These are phyloP conservation scores for Drosophila acutilabella DNA, from an alignment of 2,888 invertebrate genomes.

Conservation along the genomic window DNA sequence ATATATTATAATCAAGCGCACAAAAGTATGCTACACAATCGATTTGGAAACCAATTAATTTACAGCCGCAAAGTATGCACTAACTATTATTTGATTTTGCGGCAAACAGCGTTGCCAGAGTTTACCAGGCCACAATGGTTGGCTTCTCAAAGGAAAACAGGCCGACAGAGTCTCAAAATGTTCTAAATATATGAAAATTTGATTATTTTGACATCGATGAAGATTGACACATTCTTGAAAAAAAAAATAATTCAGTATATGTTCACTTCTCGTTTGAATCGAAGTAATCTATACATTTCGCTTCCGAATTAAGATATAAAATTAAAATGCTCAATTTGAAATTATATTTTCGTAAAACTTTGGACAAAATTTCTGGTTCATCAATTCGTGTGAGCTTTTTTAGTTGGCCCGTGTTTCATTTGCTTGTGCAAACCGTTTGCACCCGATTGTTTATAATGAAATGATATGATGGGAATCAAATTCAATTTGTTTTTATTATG, in stretches of 20 bases:
- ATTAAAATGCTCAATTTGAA: conserved; percentile 10
- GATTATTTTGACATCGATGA: too few relatives aligned
- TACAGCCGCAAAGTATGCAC: conserved; percentile 35
- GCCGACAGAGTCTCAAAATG: too few relatives aligned
- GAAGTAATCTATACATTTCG: conserved; percentile 12
- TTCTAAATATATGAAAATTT: too few relatives aligned
- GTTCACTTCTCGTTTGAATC: conserved; percentile 15
- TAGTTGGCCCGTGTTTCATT: conserved; percentile 8
- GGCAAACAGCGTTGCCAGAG: neutral
- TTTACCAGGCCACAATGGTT: too few relatives aligned
- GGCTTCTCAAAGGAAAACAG: too few relatives aligned
- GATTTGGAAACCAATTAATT: neutral
- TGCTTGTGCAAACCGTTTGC: conserved; percentile 5
- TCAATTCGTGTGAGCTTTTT: neutral
- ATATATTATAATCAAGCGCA: neutral
- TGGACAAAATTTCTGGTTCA: neutral
- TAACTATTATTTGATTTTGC: neutral
- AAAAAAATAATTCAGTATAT: too few relatives aligned
- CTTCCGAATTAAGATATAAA: conserved; percentile 1
- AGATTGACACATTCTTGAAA: too few relatives aligned
- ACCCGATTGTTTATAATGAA: conserved; percentile 13
- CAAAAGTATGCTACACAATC: conserved; percentile 26
- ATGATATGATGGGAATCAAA: neutral
- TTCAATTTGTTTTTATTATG: conserved; percentile 11
- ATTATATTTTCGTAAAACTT: conserved; percentile 1